Conservation (phyloP, 2,797 vertebrate genomes). For the Carduelis carduelis region DNA sequence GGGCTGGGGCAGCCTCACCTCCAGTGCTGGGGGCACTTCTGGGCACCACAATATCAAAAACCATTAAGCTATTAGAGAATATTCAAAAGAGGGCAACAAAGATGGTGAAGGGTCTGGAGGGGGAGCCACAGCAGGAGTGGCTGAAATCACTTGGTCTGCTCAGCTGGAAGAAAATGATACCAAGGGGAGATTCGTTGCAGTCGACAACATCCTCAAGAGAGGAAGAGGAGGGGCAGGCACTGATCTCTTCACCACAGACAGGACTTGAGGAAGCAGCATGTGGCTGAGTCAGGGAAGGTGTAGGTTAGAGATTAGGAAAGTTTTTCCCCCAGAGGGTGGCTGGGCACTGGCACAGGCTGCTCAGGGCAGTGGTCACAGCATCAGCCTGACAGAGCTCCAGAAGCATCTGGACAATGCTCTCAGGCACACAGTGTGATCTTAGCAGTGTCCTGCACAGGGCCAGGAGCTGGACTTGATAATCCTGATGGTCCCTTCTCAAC, state of each 20-base stretch:
- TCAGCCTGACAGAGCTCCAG: background rate
- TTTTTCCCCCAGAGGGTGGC: background rate
- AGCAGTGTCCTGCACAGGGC: too few species aligned
- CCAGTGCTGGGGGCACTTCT: too few species aligned
- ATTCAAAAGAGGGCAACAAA: background rate
- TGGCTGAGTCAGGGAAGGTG: background rate
- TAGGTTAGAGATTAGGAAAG: background rate
- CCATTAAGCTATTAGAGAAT: background rate
- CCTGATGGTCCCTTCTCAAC: background rate
- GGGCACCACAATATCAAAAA: background rate
- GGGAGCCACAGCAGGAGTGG: too few species aligned
- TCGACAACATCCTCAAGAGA: too few species aligned
- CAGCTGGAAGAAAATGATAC: too few species aligned
- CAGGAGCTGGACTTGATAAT: background rate
- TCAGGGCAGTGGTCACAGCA: background rate
- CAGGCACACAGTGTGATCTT: background rate
- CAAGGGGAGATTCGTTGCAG: accelerated
- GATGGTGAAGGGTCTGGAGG: background rate
- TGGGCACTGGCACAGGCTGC: background rate
- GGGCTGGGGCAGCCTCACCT: background rate
- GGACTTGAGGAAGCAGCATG: background rate
- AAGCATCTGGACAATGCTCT: background rate
- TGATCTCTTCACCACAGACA: background rate
- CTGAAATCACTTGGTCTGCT: background rate
- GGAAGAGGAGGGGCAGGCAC: background rate